Evolutionary conservation across 2,113 vertebrate species (phyloP).

Genomic region (Notiomystis cincta): DNA sequence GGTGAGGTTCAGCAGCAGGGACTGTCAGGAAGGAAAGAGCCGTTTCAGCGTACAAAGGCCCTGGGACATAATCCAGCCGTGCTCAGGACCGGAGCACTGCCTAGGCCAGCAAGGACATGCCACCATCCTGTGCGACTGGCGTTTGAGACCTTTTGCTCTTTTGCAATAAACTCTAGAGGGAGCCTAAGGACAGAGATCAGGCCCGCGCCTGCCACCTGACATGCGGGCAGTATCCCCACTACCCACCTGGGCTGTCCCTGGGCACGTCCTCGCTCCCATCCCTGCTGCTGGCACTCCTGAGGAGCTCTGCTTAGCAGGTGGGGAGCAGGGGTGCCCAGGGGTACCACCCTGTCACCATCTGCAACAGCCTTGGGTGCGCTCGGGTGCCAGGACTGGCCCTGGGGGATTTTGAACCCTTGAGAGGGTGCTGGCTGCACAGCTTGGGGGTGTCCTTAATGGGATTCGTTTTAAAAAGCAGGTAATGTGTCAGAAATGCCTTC

Average conservation of each 20-base stretch:
- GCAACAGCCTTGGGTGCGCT: neutral
- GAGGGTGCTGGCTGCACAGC: neutral
- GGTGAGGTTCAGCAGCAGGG: neutral
- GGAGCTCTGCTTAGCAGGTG: neutral
- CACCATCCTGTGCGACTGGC: neutral
- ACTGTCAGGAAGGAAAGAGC: neutral
- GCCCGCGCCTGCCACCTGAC: no score
- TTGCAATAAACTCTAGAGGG: slow-evolving; percentile 58
- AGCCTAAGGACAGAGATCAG: slow-evolving; percentile 47
- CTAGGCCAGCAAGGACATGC: rapidly evolving
- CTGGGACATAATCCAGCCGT: neutral
- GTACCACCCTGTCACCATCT: neutral
- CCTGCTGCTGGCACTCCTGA: neutral
- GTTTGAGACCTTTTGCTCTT: neutral
- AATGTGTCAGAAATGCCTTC: neutral
- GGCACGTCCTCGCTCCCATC: neutral
- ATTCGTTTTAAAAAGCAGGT: neutral
- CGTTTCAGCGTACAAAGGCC: neutral
- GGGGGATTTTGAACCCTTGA: neutral
- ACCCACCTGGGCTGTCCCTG: neutral
- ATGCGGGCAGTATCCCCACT: no score
- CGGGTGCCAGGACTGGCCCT: rapidly evolving
- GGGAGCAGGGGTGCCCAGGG: neutral
- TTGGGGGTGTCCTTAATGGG: neutral
- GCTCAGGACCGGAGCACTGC: neutral